Conservation (phyloP, 1,140 invertebrate species). For the Luehdorfia chinensis region DNA sequence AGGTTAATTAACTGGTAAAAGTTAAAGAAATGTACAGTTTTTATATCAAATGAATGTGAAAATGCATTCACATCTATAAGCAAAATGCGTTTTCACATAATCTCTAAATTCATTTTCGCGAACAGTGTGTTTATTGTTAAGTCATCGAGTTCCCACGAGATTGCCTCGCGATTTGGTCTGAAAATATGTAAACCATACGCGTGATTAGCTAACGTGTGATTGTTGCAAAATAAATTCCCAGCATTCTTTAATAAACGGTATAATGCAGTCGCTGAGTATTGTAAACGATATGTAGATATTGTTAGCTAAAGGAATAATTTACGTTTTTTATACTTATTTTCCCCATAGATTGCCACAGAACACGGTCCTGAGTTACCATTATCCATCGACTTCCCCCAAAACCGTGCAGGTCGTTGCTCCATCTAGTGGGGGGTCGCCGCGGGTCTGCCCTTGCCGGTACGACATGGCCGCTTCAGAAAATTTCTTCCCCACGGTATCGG, state of each 20-base stretch:
- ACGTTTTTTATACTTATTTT: not conserved
- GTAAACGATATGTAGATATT: not conserved
- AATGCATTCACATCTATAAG: not conserved
- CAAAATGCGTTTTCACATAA: slow-evolving; percentile 1
- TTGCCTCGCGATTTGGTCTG: slow-evolving; percentile 20
- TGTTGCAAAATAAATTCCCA: slow-evolving; percentile 12
- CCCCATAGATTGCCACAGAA: too few species aligned
- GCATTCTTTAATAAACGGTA: not conserved
- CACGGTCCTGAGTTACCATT: too few species aligned
- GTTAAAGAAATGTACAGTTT: not conserved
- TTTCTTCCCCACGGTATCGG: too few species aligned
- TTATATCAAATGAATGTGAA: slow-evolving; percentile 5
- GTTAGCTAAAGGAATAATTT: not conserved
- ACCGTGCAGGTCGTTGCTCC: too few species aligned
- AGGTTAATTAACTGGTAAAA: not conserved
- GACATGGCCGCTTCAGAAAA: too few species aligned
- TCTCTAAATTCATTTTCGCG: slow-evolving; percentile 3
- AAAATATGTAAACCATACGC: slow-evolving; percentile 9
- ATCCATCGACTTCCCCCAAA: too few species aligned
- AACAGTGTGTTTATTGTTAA: slow-evolving; percentile 15
- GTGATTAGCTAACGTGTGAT: slow-evolving; percentile 6
- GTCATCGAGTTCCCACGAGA: slow-evolving; percentile 23
- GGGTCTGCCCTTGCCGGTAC: too few species aligned
- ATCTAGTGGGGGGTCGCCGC: not conserved
- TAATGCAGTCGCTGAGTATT: not conserved